These are phyloP conservation scores for Hoplostethus atlanticus DNA, from an alignment of 2,797 vertebrate genomes.

Conservation along the genomic window DNA sequence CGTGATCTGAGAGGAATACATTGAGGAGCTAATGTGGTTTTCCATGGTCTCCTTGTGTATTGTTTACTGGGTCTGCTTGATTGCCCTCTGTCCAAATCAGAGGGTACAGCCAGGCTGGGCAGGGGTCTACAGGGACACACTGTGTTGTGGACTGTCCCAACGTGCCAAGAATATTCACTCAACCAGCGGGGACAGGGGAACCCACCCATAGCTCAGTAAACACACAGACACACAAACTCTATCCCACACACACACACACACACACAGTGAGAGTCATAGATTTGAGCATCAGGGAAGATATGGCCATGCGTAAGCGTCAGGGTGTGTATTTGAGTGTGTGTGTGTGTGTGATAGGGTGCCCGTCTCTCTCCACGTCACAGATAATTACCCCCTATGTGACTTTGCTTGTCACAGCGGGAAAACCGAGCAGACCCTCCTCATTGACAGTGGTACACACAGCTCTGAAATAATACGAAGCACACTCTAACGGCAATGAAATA, in stretches of 20 bases:
- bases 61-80: slow-evolving; percentile 82
- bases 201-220: slow-evolving; percentile 76
- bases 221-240: slow-evolving; percentile 35
- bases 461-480: slow-evolving; percentile 33
- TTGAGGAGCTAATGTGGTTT: slow-evolving; percentile 78
- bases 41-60: slow-evolving; percentile 70
- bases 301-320: slow-evolving; percentile 65
- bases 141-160: slow-evolving; percentile 80
- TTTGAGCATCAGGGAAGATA: slow-evolving; percentile 67
- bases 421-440: slow-evolving; percentile 58
- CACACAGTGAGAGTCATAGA: slow-evolving; percentile 54
- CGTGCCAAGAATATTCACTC: slow-evolving; percentile 81
- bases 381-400: slow-evolving; percentile 81
- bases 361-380: slow-evolving; percentile 77
- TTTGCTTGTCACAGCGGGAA: slow-evolving; percentile 67
- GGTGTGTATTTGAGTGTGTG: slow-evolving; percentile 44
- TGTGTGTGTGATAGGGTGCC: slow-evolving; percentile 36
- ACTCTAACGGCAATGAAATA: slow-evolving; percentile 39
- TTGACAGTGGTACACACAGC: slow-evolving; percentile 51
- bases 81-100: slow-evolving; percentile 82
- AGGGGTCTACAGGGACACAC: slow-evolving; percentile 74
- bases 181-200: slow-evolving; percentile 68
- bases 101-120: slow-evolving; percentile 77
- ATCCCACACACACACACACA: slow-evolving; percentile 18
- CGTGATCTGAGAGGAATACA: slow-evolving; percentile 71